Evolutionary conservation across 2,797 vertebrate species (phyloP).

Genomic region (Anniella stebbinsi): DNA sequence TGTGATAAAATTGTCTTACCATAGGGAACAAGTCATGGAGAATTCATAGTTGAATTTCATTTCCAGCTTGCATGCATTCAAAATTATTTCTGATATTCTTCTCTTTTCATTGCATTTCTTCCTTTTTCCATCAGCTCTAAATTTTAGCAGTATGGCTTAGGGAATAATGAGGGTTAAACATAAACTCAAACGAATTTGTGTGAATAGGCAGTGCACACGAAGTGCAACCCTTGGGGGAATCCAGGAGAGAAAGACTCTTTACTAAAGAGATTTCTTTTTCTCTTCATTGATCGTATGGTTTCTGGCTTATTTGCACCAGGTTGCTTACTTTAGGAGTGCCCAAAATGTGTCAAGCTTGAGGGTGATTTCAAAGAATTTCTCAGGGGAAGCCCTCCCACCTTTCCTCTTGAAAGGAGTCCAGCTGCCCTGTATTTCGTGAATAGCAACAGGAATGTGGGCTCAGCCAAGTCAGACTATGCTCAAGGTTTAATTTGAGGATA

Average conservation of each 20-base stretch:
- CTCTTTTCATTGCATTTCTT: background rate
- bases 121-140: background rate
- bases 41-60: background rate
- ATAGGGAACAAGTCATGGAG: background rate
- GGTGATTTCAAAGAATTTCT: background rate
- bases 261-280: background rate
- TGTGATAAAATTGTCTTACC: conserved; percentile 1
- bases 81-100: background rate
- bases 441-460: background rate
- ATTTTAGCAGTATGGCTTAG: background rate
- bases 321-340: conserved; percentile 18
- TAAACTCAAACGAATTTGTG: background rate
- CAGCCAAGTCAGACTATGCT: background rate
- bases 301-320: background rate
- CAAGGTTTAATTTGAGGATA: background rate
- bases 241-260: background rate
- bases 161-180: background rate
- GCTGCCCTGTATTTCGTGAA: background rate
- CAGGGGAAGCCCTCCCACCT: background rate
- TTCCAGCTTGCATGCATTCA: background rate
- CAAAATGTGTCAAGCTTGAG: conserved; percentile 6
- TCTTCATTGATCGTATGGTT: background rate
- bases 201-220: background rate
- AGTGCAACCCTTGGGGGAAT: background rate
- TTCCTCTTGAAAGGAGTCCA: conserved; percentile 9